Conservation (phyloP, 2,797 vertebrate genomes). For the Danio kyathit region DNA sequence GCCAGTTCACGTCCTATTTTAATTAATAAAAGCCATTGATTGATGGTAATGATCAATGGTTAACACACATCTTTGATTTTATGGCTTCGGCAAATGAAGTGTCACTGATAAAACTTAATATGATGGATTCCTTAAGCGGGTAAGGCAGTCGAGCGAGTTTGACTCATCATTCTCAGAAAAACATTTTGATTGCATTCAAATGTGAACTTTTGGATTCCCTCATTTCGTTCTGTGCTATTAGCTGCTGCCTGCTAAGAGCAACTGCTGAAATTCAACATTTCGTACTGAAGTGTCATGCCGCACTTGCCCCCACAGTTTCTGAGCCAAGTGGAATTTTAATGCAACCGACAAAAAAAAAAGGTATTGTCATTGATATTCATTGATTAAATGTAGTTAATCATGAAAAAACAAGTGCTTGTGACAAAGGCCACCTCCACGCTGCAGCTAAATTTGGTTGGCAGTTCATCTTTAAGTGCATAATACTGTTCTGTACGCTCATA, state of each 20-base stretch:
- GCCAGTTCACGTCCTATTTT: conserved; percentile 23
- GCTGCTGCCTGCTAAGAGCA: conserved; percentile 20
- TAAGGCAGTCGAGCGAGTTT: conserved; percentile 34
- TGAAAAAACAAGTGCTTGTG: not conserved
- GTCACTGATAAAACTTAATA: conserved; percentile 48
- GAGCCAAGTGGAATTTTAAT: not conserved
- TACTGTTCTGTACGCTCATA: no score
- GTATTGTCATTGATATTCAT: not conserved
- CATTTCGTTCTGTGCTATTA: conserved; percentile 35
- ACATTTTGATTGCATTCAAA: conserved; percentile 45
- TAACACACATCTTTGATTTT: conserved; percentile 52
- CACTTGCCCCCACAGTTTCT: not conserved
- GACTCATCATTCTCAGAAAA: conserved; percentile 45
- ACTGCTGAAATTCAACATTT: conserved; percentile 19
- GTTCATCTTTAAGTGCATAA: not conserved
- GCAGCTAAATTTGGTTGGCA: not conserved
- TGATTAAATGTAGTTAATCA: not conserved
- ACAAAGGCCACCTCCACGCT: not conserved
- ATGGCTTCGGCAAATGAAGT: conserved; percentile 49
- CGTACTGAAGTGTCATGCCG: conserved; percentile 11
- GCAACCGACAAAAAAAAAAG: not conserved
- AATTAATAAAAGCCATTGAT: conserved; percentile 51
- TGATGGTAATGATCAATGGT: conserved; percentile 52
- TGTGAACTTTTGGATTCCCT: conserved; percentile 34
- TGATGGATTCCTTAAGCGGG: conserved; percentile 47